Evolutionary conservation across 1,140 invertebrate species (phyloP), one percentile per base, ranked within the genome.

Genomic region (Atta colombica): DNA sequence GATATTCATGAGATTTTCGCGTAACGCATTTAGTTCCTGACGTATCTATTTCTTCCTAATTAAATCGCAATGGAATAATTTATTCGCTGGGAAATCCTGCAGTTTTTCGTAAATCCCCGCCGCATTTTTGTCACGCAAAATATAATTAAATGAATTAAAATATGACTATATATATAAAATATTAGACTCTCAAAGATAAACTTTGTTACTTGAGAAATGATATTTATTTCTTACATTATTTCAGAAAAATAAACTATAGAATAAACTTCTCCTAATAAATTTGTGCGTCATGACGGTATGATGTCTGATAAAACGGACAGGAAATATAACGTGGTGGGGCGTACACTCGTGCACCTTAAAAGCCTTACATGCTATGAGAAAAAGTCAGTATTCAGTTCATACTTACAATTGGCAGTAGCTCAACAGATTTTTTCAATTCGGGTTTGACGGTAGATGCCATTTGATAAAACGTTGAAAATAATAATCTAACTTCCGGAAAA

Each of bases 281-380:
- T 49, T 31, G 3, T 25, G 21, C n/a, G 16, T 69, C 16, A 31
- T 49, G 39, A 61, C 18, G 25, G 7, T 61, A 66, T 10, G 28
- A 80, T 25, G 61, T 66, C 61, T 14, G 45, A 45, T 77, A 49
- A 60, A 49, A 63, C 18, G 35, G 16, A 84, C 58, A 75, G 80
- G 55, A 84, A 84, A 16, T 84, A 25, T 8, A 45, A 60, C 21
- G 39, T 61, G 25, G 68, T 82, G 80, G 80, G 69, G 80, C 28
- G 7, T 14, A 60, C 3, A 7, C 14, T 72, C 16, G 5, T 49
- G 7, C 25, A 74, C 8, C 8, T 84, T 84, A 84, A 84, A 84
- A 84, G 69, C 39, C 18, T 75, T 51, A 51, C n/a, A 18, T 51
- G 7, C 14, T n/a, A 14, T 21, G n/a, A 28, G 39, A 35, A 84